Evolutionary conservation across 2,888 invertebrate species (phyloP), one percentile per base, ranked within the genome.

Genomic region (Hyposoter didymator): DNA sequence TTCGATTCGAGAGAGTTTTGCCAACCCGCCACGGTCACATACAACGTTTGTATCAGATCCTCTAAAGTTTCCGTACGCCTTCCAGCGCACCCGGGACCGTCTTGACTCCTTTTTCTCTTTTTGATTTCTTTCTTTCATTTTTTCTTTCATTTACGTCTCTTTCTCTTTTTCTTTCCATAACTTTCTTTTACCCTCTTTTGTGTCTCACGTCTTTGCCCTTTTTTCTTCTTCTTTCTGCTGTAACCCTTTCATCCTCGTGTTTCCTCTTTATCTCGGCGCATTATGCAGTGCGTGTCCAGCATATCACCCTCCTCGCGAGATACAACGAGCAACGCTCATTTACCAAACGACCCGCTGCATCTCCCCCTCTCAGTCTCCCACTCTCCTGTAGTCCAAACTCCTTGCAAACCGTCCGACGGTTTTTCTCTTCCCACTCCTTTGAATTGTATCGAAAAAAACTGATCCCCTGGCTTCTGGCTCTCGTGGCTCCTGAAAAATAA

Each of bases 281-380:
- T 87, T 88, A 88, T 87, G 84, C 87, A 84, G 82, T 88, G 87
- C 88, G 88, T 88, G 88, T 87, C 85, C 86, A 67, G 80, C 79
- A 81, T 86, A 88, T 88, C 87, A 88, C 87, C 86, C 85, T 19
- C 22, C 19, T n/a, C n/a, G n/a, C 78, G 66, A 70, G 79, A 85
- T 82, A 84, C 85, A 78, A 84, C 78, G 83, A 72, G 43, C 84
- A 59, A 75, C 78, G 75, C 84, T 85, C 85, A 87, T 87, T 86
- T 86, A 87, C 80, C 81, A 78, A 75, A 78, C 70, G 69, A 69
- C 81, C 69, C 78, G 78, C 82, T 86, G 79, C 84, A 32, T 73
- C 47, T 47, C 39, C 47, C 80, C 59, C 79, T 78, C 84, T 87
- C 78, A 85, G 45, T 75, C 52, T 79, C 19, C 76, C 73, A 85